Base-by-base conservation (phyloP, 2,113 vertebrate genomes). In the Ceyx cyanopectus region DNA sequence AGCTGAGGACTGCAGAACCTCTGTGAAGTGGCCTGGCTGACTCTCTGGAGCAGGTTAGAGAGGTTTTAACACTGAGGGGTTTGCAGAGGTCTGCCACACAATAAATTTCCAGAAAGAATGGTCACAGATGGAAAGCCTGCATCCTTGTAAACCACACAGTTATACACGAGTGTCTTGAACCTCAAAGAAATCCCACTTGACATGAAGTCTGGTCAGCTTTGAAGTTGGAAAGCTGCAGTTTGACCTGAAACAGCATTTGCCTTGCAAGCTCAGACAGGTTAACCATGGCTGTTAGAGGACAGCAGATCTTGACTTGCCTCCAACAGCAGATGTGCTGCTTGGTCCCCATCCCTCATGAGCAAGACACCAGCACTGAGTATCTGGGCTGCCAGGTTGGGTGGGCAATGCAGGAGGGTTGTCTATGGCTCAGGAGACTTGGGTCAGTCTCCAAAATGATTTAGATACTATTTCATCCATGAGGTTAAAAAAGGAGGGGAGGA, bases 261-360 rank as follows among this genome's bases (percentile, higher is more conserved):
- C 20, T 24, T 48, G 40, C 37, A 29, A 58, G 32, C 32, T 29
- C 22, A 2, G 29, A 15, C 5, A 8, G 40, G 21, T 54, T 54
- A 53, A 34, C 56, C 5, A 20, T 11, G 3, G 5, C 18, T 40
- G 37, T 19, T n/a, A n/a, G 30, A 24, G 24, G 32, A 3, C 5
- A 29, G 7, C 8, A 14, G 27, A n/a, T 41, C 22, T 43, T 7
- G 8, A 3, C 8, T 22, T 1, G 1, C 75, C 32, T 34, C 1
- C 5, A 27, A 8, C 0, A 9, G 16, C 2, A n/a, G 34, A 11
- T 17, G 29, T 43, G 67, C 15, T 37, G 1, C n/a, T 32, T 30
- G 66, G 9, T 5, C 56, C 32, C 34, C 5, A 8, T 18, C 32
- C 23, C 34, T 23, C 17, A 4, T 0, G 1, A 60, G 30, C 34